Conservation (phyloP, 2,797 vertebrate genomes). For the Erithacus rubecula region DNA sequence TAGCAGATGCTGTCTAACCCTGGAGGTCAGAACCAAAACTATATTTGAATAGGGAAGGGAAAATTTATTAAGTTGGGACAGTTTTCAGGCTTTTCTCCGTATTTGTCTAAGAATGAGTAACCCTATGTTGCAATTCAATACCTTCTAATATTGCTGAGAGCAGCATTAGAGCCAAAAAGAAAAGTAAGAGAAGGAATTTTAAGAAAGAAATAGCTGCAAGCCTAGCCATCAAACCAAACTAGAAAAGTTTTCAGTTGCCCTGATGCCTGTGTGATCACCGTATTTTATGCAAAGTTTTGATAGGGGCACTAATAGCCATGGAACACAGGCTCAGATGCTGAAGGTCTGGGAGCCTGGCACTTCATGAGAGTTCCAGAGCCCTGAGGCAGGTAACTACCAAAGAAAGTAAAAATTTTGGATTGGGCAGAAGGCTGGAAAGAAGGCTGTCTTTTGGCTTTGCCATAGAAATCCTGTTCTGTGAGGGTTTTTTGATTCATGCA, state of each 20-base stretch:
- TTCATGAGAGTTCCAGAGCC: not conserved
- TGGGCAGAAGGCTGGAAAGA: not conserved
- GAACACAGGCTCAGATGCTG: accelerated
- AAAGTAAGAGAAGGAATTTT: not conserved
- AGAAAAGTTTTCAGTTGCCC: not conserved
- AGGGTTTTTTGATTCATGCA: not conserved
- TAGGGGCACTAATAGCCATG: not conserved
- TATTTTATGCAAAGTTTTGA: not conserved
- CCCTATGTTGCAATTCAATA: not conserved
- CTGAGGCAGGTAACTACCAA: not conserved
- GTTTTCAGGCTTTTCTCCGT: not conserved
- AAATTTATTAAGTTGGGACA: not conserved
- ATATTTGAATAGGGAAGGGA: not conserved
- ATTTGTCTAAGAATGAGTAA: not conserved
- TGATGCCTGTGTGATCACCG: not conserved
- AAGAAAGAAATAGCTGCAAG: not conserved
- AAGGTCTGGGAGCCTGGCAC: not conserved
- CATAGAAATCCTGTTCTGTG: not conserved
- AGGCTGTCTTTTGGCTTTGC: not conserved
- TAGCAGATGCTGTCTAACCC: not conserved
- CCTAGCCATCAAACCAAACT: not conserved
- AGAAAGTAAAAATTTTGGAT: not conserved
- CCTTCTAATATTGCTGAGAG: not conserved
- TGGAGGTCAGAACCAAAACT: not conserved
- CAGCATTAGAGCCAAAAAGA: not conserved